Base-by-base conservation (phyloP, 2,797 vertebrate genomes). In the Tachyglossus aculeatus region DNA sequence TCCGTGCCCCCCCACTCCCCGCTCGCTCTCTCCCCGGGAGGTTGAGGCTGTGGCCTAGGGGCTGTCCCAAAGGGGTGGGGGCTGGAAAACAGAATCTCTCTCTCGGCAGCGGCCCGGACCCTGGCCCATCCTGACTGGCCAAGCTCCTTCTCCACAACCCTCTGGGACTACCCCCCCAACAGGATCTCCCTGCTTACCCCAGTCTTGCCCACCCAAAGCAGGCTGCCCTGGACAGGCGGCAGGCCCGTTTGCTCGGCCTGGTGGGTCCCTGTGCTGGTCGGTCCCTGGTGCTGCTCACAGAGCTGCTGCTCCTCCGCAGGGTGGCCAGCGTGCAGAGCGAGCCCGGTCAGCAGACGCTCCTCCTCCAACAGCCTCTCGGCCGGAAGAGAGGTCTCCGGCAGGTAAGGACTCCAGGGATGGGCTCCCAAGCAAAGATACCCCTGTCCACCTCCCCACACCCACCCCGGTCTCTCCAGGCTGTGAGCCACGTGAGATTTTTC, bases 241-340 rank as follows among this genome's bases (percentile, higher is more conserved):
- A n/a, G n/a, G n/a, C n/a, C n/a, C n/a, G n/a, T n/a, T n/a, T n/a
- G n/a, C n/a, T n/a, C n/a, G n/a, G n/a, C n/a, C n/a, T n/a, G n/a
- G n/a, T n/a, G n/a, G n/a, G n/a, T n/a, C n/a, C n/a, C n/a, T n/a
- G n/a, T n/a, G n/a, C n/a, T n/a, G 66, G 71, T 59, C n/a, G n/a
- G 5, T 11, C 54, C 51, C 58, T 33, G 1, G 1, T 44, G 19
- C 47, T 68, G 66, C 48, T 74, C 44, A 47, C 19, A 82, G 91
- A 15, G 36, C 77, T 92, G 31, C 89, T 88, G 64, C 81, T 80
- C 61, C 85, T 93, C 83, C 71, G 82, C 93, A 99, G 98, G 95
- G 97, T 99, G 77, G 97, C 97, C 37, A 99, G 98, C 11, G 95
- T 99, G 63, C 98, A 99, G 91, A 99, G 98, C 3, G 98, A 99